phyloP scores from a whole-genome alignment of 2,888 invertebrate species.

The Masnerella sp. region DNA sequence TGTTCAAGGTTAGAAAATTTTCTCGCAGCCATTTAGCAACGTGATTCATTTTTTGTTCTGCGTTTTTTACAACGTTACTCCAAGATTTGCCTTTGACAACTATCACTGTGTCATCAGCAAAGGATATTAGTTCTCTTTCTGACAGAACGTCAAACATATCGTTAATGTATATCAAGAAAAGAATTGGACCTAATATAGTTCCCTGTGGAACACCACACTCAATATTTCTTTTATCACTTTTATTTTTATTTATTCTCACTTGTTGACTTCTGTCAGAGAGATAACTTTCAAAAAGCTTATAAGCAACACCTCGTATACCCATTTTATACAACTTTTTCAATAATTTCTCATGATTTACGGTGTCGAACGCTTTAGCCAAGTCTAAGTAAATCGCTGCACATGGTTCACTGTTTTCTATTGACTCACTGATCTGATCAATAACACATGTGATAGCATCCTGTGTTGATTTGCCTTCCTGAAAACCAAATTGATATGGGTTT shows the following conservation, averaged over 20 bases:
- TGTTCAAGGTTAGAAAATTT: background rate
- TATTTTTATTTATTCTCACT: no score
- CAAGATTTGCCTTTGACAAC: background rate
- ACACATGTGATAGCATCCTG: no score
- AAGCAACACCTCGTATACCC: no score
- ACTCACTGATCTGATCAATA: no score
- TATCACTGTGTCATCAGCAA: constrained; percentile 1
- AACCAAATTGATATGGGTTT: constrained; percentile 8
- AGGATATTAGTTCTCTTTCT: background rate
- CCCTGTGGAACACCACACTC: background rate
- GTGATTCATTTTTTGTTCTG: background rate
- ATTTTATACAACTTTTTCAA: no score
- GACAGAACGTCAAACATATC: background rate
- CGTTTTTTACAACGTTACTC: background rate
- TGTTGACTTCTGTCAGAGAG: no score
- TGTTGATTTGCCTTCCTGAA: constrained; percentile 11
- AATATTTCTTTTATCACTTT: no score
- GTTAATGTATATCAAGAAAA: background rate
- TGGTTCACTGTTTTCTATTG: no score
- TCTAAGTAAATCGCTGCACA: no score
- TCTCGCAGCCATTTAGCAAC: background rate
- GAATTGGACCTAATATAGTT: constrained; percentile 2
- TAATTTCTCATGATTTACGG: no score
- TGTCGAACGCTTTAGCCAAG: no score
- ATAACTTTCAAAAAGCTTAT: no score